Conservation (phyloP, 2,113 vertebrate species). For the Nicator chloris region DNA sequence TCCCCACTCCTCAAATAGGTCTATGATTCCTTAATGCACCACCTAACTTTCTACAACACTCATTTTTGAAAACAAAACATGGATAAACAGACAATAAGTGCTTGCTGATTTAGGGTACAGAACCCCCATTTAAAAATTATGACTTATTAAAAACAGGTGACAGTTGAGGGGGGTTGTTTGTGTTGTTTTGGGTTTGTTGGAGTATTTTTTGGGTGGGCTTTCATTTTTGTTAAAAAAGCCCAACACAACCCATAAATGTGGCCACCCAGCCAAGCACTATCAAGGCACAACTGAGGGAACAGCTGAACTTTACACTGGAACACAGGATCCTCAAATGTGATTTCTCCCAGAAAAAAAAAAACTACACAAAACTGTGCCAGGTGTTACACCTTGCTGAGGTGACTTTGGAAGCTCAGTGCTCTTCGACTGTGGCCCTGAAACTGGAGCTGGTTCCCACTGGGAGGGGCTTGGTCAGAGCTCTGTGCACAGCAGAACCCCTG, state of each 20-base stretch:
- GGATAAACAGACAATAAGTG: not conserved
- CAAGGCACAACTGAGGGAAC: not conserved
- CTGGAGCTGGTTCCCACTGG: not conserved
- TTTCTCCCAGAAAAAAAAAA: not conserved
- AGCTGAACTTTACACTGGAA: not conserved
- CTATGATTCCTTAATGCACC: not conserved
- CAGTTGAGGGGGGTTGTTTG: rapidly evolving
- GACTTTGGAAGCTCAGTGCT: not conserved
- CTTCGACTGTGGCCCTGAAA: too few species aligned
- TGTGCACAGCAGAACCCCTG: not conserved
- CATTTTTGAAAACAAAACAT: not conserved
- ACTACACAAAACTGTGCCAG: not conserved
- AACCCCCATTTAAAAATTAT: not conserved
- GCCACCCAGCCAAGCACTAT: not conserved
- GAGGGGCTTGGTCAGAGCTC: not conserved
- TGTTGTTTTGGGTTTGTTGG: not conserved
- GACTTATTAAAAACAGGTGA: not conserved
- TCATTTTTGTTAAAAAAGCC: not conserved
- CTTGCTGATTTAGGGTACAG: not conserved
- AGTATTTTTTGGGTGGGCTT: not conserved
- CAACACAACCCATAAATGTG: not conserved
- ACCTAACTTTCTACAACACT: not conserved
- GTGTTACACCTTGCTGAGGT: not conserved
- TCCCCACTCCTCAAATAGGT: not conserved
- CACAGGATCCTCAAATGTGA: not conserved